Conservation (phyloP, 1,140 invertebrate genomes). For the Brachystomella parvula region DNA sequence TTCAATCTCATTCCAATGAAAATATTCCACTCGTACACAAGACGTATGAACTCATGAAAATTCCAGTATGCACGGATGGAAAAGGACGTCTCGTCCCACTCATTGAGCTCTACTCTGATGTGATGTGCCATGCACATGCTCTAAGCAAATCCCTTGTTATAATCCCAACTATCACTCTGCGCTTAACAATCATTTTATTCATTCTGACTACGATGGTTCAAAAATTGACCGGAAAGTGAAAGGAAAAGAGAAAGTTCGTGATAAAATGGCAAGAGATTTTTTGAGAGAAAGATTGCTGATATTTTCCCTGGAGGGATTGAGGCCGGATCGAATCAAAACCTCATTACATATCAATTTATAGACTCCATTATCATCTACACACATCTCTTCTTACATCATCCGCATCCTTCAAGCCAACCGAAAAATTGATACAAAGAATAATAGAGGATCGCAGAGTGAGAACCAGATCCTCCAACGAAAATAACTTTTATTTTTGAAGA, state of each 20-base stretch:
- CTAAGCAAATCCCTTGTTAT: constrained; percentile 45
- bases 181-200: background rate
- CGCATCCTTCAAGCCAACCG: no score
- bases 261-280: no score
- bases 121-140: constrained; percentile 65
- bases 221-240: no score
- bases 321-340: constrained; percentile 19
- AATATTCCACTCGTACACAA: constrained; percentile 49
- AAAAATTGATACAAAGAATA: background rate
- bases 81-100: constrained; percentile 54
- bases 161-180: background rate
- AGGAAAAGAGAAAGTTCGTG: no score
- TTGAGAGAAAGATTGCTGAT: no score
- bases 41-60: constrained; percentile 45
- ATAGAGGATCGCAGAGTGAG: background rate
- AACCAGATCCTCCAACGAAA: background rate
- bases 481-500: background rate
- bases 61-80: constrained; percentile 58
- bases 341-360: constrained; percentile 32
- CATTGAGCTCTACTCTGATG: constrained; percentile 61
- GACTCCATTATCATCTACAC: constrained; percentile 23
- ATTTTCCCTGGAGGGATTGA: no score
- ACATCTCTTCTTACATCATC: no score
- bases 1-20: constrained; percentile 56
- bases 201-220: no score